These are phyloP conservation scores for Plagiodera versicolora DNA, from an alignment of 2,888 invertebrate genomes.

Conservation along the genomic window DNA sequence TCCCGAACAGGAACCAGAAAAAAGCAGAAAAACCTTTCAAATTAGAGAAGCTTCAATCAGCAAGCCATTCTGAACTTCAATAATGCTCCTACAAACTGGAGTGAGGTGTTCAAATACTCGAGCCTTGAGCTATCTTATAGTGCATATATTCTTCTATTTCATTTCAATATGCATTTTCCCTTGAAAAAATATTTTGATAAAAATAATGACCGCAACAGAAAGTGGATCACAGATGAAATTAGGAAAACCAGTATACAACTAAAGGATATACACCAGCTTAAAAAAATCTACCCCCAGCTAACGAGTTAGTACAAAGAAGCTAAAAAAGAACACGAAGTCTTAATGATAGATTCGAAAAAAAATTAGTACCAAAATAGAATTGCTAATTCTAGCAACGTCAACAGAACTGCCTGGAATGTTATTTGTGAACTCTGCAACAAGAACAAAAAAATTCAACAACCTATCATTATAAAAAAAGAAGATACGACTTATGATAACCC, in stretches of 20 bases:
- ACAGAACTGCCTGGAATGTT: conserved; percentile 4
- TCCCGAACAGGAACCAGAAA: background rate
- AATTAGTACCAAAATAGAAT: background rate
- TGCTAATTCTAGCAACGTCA: background rate
- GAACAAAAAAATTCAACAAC: background rate
- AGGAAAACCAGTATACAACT: too few relatives aligned
- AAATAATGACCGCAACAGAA: background rate
- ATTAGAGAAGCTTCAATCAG: background rate
- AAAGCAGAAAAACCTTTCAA: background rate
- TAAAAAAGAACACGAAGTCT: background rate
- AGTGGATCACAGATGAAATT: conserved; percentile 6
- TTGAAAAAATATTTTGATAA: too few relatives aligned
- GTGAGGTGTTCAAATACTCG: background rate
- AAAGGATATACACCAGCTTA: background rate
- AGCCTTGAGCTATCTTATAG: background rate
- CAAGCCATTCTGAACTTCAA: background rate
- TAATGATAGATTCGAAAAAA: background rate
- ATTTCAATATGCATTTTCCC: too few relatives aligned
- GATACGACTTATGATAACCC: too few relatives aligned
- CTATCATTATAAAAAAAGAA: background rate
- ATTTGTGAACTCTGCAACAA: conserved; percentile 1
- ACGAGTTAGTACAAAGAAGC: background rate
- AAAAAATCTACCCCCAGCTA: background rate
- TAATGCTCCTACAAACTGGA: background rate
- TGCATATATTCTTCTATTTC: too few relatives aligned